Evolutionary conservation across 1,140 invertebrate genomes (phyloP).

Genomic region (Homalodisca vitripennis): DNA sequence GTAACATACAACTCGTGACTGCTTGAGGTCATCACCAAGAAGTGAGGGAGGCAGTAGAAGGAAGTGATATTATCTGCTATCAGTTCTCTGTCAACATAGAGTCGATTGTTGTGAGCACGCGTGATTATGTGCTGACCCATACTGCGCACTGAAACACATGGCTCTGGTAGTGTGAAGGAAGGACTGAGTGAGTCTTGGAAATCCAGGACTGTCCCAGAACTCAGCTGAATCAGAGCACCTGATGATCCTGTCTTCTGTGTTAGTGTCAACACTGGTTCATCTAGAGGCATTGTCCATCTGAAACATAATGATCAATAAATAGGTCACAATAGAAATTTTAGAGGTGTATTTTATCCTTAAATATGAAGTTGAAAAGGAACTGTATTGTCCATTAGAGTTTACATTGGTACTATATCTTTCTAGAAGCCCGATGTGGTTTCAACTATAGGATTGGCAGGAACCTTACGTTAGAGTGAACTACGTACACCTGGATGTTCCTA

Average conservation of each 20-base stretch:
- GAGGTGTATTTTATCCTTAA: no score
- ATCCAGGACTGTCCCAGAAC: neutral
- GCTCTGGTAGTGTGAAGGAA: neutral
- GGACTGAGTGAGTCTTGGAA: neutral
- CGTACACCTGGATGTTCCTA: no score
- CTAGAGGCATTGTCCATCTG: neutral
- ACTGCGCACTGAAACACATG: neutral
- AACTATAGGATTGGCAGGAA: no score
- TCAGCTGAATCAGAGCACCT: neutral
- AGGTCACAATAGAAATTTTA: no score
- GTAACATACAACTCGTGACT: conserved; percentile 57
- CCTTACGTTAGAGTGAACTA: no score
- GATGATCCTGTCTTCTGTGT: neutral
- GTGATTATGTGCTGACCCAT: conserved; percentile 43
- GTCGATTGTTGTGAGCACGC: conserved; percentile 60
- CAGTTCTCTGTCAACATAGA: conserved; percentile 66
- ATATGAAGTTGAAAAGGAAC: no score
- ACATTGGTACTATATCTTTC: no score
- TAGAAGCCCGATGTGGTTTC: no score
- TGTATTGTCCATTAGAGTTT: no score
- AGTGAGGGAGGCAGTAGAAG: conserved; percentile 69
- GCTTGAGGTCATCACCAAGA: conserved; percentile 71
- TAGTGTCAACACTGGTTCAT: neutral
- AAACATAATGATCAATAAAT: no score
- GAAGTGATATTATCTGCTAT: conserved; percentile 71